These are phyloP conservation scores for Regulus satrapa DNA, from an alignment of 2,113 vertebrate species.

Conservation along the genomic window DNA sequence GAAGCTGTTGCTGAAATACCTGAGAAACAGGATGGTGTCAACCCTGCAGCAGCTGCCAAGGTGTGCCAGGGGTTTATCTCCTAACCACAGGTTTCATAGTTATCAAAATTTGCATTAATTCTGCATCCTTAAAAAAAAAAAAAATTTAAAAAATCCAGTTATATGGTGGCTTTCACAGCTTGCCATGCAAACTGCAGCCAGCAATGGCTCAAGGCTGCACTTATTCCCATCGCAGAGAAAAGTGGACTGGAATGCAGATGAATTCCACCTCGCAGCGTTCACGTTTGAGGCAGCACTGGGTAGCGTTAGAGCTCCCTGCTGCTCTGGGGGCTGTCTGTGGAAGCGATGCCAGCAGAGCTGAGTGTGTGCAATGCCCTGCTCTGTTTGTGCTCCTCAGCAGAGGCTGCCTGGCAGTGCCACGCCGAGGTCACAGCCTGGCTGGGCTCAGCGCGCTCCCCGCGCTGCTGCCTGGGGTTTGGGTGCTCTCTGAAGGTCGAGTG, in stretches of 20 bases:
- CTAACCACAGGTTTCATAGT: neutral
- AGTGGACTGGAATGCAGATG: neutral
- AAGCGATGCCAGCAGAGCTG: neutral
- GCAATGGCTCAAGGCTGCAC: neutral
- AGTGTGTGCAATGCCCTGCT: rapidly evolving
- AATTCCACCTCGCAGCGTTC: rapidly evolving
- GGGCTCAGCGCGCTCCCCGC: rapidly evolving
- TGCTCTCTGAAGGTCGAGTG: neutral
- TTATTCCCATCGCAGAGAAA: neutral
- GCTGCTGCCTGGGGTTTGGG: neutral
- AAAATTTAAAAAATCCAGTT: neutral
- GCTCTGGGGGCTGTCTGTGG: neutral
- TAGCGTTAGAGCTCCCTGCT: neutral
- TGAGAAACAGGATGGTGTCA: neutral
- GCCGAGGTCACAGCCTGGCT: rapidly evolving
- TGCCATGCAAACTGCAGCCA: neutral
- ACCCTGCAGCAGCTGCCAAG: neutral
- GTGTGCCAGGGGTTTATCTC: neutral
- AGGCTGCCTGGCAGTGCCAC: neutral
- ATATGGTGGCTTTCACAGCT: neutral
- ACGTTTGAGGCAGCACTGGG: neutral
- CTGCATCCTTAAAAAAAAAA: neutral
- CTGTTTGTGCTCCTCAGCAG: neutral
- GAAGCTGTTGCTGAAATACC: neutral
- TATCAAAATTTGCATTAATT: neutral